Conservation (phyloP, 2,113 vertebrate species). For the Benitochromis conjunctus region DNA sequence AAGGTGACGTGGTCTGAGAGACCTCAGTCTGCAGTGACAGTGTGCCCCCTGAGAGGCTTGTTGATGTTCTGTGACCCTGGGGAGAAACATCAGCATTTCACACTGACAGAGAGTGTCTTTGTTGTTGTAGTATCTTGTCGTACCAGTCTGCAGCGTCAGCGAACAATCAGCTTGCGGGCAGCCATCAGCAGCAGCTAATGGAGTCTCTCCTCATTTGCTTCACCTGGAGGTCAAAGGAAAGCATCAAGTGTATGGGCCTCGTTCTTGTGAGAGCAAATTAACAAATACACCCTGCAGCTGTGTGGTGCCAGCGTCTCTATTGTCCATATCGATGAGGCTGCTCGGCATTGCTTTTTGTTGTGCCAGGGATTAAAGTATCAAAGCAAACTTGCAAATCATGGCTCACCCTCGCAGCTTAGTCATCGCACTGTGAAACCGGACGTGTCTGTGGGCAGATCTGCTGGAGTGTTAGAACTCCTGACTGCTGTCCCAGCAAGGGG, state of each 20-base stretch:
- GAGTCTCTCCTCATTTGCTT: not conserved
- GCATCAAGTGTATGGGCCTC: not conserved
- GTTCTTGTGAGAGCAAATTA: not conserved
- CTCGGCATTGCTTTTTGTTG: not conserved
- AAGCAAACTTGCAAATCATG: slow-evolving; percentile 7
- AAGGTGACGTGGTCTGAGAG: not conserved
- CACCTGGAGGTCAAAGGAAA: slow-evolving; percentile 32
- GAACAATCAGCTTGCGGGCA: slow-evolving; percentile 5
- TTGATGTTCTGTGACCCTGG: not conserved
- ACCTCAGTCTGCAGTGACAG: not conserved
- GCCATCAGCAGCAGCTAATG: slow-evolving; percentile 17
- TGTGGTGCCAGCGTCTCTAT: not conserved
- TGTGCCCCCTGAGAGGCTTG: not conserved
- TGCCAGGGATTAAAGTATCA: not conserved
- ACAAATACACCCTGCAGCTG: not conserved
- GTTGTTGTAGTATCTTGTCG: slow-evolving; percentile 44
- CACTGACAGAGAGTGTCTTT: slow-evolving; percentile 20
- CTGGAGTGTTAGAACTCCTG: slow-evolving; percentile 13
- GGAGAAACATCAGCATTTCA: not conserved
- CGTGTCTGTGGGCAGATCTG: slow-evolving; percentile 25
- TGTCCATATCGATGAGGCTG: not conserved
- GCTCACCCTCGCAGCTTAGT: slow-evolving; percentile 3
- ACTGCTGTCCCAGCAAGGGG: slow-evolving; percentile 10
- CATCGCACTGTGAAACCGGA: slow-evolving; percentile 16
- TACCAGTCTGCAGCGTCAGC: slow-evolving; percentile 42